phyloP scores from a whole-genome alignment of 2,113 vertebrate genomes.

The Laticauda colubrina region DNA sequence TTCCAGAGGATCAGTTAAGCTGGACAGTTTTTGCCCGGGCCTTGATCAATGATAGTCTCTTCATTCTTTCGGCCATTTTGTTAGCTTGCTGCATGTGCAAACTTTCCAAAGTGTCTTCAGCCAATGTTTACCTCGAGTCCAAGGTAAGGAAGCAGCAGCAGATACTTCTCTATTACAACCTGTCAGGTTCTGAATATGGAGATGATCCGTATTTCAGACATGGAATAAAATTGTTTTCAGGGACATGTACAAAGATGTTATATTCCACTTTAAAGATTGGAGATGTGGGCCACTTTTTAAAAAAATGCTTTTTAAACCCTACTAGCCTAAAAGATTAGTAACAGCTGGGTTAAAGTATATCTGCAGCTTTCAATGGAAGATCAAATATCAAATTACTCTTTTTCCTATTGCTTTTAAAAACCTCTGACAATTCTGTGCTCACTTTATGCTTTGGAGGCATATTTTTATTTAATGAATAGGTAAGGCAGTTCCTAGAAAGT shows the following conservation, averaged over 20 bases:
- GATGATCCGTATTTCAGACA: neutral
- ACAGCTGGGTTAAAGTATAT: neutral
- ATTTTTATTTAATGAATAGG: neutral
- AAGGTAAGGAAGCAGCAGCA: constrained; percentile 74
- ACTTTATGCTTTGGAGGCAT: neutral
- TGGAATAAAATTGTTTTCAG: neutral
- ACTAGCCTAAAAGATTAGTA: neutral
- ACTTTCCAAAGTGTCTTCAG: constrained; percentile 93
- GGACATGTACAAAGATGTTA: neutral
- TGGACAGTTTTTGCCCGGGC: constrained; percentile 83
- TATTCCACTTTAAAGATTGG: neutral
- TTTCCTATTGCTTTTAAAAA: neutral
- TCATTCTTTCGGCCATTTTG: constrained; percentile 89
- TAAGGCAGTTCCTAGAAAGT: neutral
- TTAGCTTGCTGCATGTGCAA: constrained; percentile 91
- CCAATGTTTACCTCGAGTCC: constrained; percentile 97
- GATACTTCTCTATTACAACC: neutral
- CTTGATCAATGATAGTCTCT: constrained; percentile 90
- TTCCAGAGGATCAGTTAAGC: constrained; percentile 72
- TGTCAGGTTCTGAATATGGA: neutral
- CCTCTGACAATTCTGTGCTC: neutral
- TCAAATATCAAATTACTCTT: neutral
- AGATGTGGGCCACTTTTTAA: neutral
- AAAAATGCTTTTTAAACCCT: neutral
- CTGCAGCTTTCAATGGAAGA: neutral